phyloP scores from a whole-genome alignment of 2,888 invertebrate species.

The Pammene fasciana region DNA sequence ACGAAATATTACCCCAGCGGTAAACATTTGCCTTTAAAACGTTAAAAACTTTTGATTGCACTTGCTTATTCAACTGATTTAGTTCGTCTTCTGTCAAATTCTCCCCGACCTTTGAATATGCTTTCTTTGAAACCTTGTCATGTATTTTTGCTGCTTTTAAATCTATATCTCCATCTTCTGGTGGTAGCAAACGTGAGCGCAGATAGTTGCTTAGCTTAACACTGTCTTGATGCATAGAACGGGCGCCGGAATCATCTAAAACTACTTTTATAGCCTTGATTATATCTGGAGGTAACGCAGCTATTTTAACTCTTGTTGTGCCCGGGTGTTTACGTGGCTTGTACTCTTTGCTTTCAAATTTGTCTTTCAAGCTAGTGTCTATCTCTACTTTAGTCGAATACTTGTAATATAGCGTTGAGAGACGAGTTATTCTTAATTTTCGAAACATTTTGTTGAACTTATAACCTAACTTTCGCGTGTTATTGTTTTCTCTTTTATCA shows the following conservation, averaged over 20 bases:
- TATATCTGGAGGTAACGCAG: slow-evolving; percentile 85
- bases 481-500: slow-evolving; percentile 37
- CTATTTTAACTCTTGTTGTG: slow-evolving; percentile 78
- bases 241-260: slow-evolving; percentile 83
- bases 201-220: slow-evolving; percentile 84
- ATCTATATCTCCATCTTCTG: slow-evolving; percentile 82
- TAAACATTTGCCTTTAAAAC: slow-evolving; percentile 85
- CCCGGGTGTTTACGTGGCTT: slow-evolving; percentile 91
- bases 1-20: slow-evolving; percentile 89
- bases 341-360: slow-evolving; percentile 76
- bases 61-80: slow-evolving; percentile 68
- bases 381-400: slow-evolving; percentile 75
- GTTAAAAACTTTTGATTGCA: slow-evolving; percentile 81
- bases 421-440: slow-evolving; percentile 59
- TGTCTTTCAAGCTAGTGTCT: slow-evolving; percentile 75
- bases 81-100: slow-evolving; percentile 65
- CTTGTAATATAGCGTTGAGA: slow-evolving; percentile 54
- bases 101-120: slow-evolving; percentile 55
- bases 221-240: slow-evolving; percentile 81
- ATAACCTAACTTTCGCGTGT: slow-evolving; percentile 41
- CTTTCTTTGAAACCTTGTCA: slow-evolving; percentile 63
- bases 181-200: slow-evolving; percentile 84
- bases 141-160: slow-evolving; percentile 72
- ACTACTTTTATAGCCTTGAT: slow-evolving; percentile 81
- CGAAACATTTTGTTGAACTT: slow-evolving; percentile 63